Percentiles rank a stretch among this genome's conserved stretches.
phyloP scores from a whole-genome alignment of 1,140 invertebrate species.

The Penaeus vannamei region DNA sequence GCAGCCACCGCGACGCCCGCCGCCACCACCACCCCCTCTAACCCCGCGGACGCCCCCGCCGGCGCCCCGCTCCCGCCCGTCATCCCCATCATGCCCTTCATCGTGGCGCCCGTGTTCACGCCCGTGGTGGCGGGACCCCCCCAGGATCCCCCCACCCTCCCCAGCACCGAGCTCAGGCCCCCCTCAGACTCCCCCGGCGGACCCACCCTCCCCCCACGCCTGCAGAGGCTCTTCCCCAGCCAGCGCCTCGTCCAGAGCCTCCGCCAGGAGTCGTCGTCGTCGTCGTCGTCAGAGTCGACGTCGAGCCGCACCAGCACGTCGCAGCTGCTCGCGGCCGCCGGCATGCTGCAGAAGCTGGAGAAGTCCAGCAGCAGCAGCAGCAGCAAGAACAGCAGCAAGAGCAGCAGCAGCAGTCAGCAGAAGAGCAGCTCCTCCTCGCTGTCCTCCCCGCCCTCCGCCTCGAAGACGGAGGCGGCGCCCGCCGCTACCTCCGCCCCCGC shows the following conservation, averaged over 20 bases:
- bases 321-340: background rate
- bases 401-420: too few species aligned
- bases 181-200: background rate
- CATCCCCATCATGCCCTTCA: constrained; percentile 26
- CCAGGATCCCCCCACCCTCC: background rate
- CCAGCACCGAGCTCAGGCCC: background rate
- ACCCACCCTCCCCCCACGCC: constrained; percentile 7
- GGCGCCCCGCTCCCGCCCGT: background rate
- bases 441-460: too few species aligned
- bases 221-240: constrained; percentile 28
- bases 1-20: background rate
- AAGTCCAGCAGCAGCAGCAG: too few species aligned
- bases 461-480: too few species aligned
- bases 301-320: background rate
- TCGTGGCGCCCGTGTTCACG: constrained; percentile 35
- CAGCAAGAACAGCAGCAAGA: too few species aligned
- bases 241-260: constrained; percentile 7
- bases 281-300: background rate
- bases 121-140: background rate
- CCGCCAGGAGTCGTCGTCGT: background rate
- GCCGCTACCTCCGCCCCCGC: too few species aligned
- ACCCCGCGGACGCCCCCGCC: constrained; percentile 27
- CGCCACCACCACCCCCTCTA: constrained; percentile 23
- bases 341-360: too few species aligned
- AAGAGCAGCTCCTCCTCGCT: too few species aligned